A percentile compares a stretch with the other conserved stretches of the same genome.
These are phyloP conservation scores for Hemibagrus wyckioides DNA, from an alignment of 2,113 vertebrate genomes.

Conservation along the genomic window DNA sequence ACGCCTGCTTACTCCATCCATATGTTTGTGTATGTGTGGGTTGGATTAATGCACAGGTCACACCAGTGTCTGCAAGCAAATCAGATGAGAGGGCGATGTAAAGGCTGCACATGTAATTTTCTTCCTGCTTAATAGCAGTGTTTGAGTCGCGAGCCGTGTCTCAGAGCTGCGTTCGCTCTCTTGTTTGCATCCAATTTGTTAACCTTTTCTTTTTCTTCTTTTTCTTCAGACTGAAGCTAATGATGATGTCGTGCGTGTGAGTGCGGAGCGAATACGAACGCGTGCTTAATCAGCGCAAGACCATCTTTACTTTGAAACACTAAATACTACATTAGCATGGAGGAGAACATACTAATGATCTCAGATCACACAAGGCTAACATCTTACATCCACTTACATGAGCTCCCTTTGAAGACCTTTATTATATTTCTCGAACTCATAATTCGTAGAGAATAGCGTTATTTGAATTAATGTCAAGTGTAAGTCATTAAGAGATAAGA, in stretches of 20 bases:
- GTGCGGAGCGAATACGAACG: slow-evolving; percentile 6
- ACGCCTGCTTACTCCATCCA: neutral
- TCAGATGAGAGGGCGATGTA: slow-evolving; percentile 29
- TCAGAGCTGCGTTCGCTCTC: neutral
- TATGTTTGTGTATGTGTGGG: slow-evolving; percentile 11
- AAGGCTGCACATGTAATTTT: slow-evolving; percentile 44
- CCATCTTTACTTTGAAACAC: neutral
- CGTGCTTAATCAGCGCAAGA: slow-evolving; percentile 1
- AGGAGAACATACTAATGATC: neutral
- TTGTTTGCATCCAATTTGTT: slow-evolving; percentile 1
- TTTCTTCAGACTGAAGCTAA: neutral
- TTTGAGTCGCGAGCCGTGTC: slow-evolving; percentile 27
- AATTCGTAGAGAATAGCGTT: neutral
- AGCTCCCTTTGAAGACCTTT: neutral
- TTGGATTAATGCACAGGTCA: slow-evolving; percentile 24
- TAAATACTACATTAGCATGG: neutral
- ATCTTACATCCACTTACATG: neutral
- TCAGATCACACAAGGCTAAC: neutral
- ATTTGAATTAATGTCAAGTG: neutral
- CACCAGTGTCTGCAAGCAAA: slow-evolving; percentile 35
- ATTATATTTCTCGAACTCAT: neutral
- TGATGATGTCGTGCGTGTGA: neutral
- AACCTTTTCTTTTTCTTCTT: neutral
- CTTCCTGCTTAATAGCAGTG: slow-evolving; percentile 33
- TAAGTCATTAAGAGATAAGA: too few relatives aligned